These are phyloP conservation scores for Magallana nippona DNA, from an alignment of 2,888 invertebrate genomes.

Conservation along the genomic window DNA sequence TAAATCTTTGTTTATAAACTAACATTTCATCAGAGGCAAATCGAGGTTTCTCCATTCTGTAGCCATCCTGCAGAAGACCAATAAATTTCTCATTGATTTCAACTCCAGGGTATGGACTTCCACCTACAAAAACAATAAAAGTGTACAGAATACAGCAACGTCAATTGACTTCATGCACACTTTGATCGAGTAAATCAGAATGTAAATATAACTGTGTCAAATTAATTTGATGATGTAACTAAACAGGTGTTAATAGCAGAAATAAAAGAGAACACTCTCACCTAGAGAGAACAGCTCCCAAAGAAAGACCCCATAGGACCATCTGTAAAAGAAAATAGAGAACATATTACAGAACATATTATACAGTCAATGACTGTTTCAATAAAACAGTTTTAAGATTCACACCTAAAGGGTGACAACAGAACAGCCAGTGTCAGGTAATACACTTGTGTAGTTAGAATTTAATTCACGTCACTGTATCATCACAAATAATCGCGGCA, in stretches of 20 bases:
- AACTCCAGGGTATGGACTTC: constrained; percentile 78
- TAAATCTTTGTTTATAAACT: too few species aligned
- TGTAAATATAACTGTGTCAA: too few species aligned
- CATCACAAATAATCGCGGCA: background rate
- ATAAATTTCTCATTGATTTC: constrained; percentile 78
- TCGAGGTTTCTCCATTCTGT: constrained; percentile 76
- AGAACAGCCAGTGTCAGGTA: too few species aligned
- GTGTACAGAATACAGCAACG: background rate
- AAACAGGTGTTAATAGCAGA: too few species aligned
- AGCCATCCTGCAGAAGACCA: constrained; percentile 74
- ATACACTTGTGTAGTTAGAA: too few species aligned
- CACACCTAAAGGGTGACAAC: too few species aligned
- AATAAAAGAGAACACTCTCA: constrained; percentile 47
- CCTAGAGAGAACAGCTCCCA: constrained; percentile 77
- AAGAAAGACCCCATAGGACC: constrained; percentile 84
- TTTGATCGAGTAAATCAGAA: too few species aligned
- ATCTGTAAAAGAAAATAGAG: constrained; percentile 78
- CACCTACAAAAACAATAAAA: constrained; percentile 61
- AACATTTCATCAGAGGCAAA: constrained; percentile 77
- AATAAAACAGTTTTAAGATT: too few species aligned
- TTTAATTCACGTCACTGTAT: too few species aligned
- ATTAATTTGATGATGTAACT: too few species aligned
- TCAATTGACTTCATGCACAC: too few species aligned
- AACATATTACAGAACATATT: background rate
- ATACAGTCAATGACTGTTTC: too few species aligned